Conservation (phyloP, 1,140 invertebrate genomes). For the Cardiocondyla obscurior region DNA sequence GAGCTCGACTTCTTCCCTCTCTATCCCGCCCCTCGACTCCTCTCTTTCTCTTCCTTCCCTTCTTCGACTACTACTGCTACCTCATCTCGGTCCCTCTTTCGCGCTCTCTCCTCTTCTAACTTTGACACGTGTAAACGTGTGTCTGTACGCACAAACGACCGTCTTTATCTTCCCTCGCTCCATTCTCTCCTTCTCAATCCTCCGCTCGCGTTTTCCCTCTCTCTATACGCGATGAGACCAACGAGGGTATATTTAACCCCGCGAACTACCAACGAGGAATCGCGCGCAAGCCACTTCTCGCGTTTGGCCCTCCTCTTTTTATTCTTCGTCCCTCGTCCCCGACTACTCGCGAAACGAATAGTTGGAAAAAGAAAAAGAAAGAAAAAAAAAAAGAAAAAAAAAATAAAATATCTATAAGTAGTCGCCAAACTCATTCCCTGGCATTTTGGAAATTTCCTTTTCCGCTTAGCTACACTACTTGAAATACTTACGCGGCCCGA, state of each 20-base stretch:
- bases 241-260: conserved; percentile 81
- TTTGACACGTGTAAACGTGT: conserved; percentile 20
- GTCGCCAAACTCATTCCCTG: not conserved
- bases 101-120: not conserved
- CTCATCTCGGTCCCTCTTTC: conserved; percentile 41
- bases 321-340: not conserved
- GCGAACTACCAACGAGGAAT: conserved; percentile 69
- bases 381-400: no score
- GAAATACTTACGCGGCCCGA: no score
- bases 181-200: conserved; percentile 30
- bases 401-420: not conserved
- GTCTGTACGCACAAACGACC: not conserved
- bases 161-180: conserved; percentile 19
- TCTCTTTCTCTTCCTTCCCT: conserved; percentile 8
- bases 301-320: conserved; percentile 27
- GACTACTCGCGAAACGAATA: not conserved
- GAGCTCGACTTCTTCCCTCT: conserved; percentile 57
- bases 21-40: conserved; percentile 20
- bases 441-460: not conserved
- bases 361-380: no score
- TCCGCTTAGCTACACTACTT: not conserved
- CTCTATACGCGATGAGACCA: conserved; percentile 68
- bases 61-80: conserved; percentile 19
- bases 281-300: conserved; percentile 54
- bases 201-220: not conserved